Evolutionary conservation across 2,797 vertebrate genomes (phyloP), one percentile per base, ranked within the genome.

Genomic region (Falco biarmicus): DNA sequence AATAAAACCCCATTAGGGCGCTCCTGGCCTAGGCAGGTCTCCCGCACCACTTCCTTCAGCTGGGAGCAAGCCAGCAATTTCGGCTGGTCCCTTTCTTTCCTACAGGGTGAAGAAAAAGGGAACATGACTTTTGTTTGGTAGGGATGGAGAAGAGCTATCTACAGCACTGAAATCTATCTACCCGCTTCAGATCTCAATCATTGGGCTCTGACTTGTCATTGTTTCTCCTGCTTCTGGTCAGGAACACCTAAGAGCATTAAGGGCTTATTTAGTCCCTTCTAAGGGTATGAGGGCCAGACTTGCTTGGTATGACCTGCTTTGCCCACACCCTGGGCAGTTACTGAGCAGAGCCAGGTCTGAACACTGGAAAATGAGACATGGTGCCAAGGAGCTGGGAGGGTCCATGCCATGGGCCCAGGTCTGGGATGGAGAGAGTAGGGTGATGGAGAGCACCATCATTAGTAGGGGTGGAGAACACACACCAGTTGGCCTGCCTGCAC

Each of bases 351-450:
- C 10, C 26, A 80, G 22, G 48, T 66, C 39, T 37, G 56, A 91
- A 50, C 13, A 8, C 34, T 0, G 0, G 34, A 59, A 56, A 86
- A 56, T 5, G 13, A 47, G 57, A 34, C 11, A 5, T 3, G 26
- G 24, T 69, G 47, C 39, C 63, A 32, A 73, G 24, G 25, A 34
- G 15, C 24, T 63, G n/a, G 22, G 60, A 87, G 39, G 41, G 39
- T 68, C 50, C 28, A 59, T 74, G 25, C 29, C 37, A 45, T 0
- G 0, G 10, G 1, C 41, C 64, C 82, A 32, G 22, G 28, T 74
- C 57, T 53, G 24, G 9, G 51, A 31, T 14, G 13, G 17, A 37
- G 57, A 54, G 16, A 73, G n/a, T 8, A 22, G 77, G 29, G 39
- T 80, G 85, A 28, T 51, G 41, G n/a, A 41, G 9, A 45, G 5